Conservation (phyloP, 2,888 invertebrate genomes). For the Yponomeuta malinellus region DNA sequence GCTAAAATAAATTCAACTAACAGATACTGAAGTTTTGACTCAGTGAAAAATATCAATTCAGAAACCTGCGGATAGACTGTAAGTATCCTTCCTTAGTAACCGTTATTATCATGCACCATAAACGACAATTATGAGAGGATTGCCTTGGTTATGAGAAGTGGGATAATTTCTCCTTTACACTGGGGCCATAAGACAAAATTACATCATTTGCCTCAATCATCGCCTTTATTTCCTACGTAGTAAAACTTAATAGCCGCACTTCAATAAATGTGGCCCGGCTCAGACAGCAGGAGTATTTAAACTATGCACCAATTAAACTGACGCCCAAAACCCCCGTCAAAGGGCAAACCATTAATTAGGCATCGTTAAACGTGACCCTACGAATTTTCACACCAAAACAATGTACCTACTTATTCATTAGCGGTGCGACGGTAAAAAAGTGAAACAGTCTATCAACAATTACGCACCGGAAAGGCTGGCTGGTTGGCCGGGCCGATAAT, state of each 20-base stretch:
- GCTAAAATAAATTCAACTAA: too few relatives aligned
- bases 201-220: constrained; percentile 3
- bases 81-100: too few relatives aligned
- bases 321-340: background rate
- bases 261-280: background rate
- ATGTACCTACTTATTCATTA: constrained; percentile 23
- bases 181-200: constrained; percentile 1
- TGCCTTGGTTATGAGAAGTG: background rate
- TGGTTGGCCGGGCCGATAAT: constrained; percentile 54
- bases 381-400: constrained; percentile 24
- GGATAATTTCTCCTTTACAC: constrained; percentile 1
- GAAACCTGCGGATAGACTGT: too few relatives aligned
- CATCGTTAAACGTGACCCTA: constrained; percentile 14
- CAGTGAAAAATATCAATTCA: too few relatives aligned
- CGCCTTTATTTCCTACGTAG: background rate
- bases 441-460: constrained; percentile 47
- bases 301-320: background rate
- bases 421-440: constrained; percentile 13
- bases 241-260: background rate
- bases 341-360: constrained; percentile 15
- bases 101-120: background rate
- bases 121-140: background rate
- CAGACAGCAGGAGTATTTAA: background rate
- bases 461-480: constrained; percentile 56
- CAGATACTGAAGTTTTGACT: too few relatives aligned